phyloP scores from a whole-genome alignment of 1,140 invertebrate species.

The Drosophila equinoxialis region DNA sequence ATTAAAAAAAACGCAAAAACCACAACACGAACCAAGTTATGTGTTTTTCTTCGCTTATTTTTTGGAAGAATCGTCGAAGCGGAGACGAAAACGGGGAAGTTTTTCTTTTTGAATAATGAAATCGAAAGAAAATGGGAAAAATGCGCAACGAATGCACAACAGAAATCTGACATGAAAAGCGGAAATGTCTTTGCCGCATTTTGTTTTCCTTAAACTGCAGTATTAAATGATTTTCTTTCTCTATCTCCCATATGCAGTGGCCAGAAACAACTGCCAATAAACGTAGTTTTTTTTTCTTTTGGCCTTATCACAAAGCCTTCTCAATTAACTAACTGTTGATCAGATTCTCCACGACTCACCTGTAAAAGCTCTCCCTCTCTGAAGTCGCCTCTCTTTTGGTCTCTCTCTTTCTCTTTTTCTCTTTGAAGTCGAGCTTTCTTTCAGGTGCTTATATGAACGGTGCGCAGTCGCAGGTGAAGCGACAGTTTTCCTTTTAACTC shows the following conservation, averaged over 20 bases:
- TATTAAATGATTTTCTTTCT: slow-evolving; percentile 37
- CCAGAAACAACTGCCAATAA: slow-evolving; percentile 33
- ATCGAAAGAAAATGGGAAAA: slow-evolving; percentile 45
- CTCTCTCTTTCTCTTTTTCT: slow-evolving; percentile 14
- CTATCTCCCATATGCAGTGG: background rate
- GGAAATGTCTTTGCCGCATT: slow-evolving; percentile 68
- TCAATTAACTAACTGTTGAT: slow-evolving; percentile 34
- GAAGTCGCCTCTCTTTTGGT: background rate
- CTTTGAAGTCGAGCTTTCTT: slow-evolving; percentile 9
- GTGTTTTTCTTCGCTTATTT: slow-evolving; percentile 42
- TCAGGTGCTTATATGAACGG: slow-evolving; percentile 66
- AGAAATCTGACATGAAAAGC: slow-evolving; percentile 66
- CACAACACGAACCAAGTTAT: slow-evolving; percentile 36
- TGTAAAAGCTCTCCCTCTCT: slow-evolving; percentile 14
- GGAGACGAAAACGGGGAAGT: slow-evolving; percentile 64
- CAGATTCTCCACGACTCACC: slow-evolving; percentile 35
- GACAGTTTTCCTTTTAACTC: slow-evolving; percentile 64
- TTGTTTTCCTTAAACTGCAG: slow-evolving; percentile 59
- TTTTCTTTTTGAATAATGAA: slow-evolving; percentile 79
- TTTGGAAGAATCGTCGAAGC: slow-evolving; percentile 52
- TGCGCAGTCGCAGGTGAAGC: slow-evolving; percentile 47
- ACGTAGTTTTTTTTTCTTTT: slow-evolving; percentile 6
- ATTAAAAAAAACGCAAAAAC: slow-evolving; percentile 50
- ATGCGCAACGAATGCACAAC: slow-evolving; percentile 59
- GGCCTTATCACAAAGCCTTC: slow-evolving; percentile 39